Evolutionary conservation across 2,888 invertebrate species (phyloP).

Genomic region (Drosophila pegasa): DNA sequence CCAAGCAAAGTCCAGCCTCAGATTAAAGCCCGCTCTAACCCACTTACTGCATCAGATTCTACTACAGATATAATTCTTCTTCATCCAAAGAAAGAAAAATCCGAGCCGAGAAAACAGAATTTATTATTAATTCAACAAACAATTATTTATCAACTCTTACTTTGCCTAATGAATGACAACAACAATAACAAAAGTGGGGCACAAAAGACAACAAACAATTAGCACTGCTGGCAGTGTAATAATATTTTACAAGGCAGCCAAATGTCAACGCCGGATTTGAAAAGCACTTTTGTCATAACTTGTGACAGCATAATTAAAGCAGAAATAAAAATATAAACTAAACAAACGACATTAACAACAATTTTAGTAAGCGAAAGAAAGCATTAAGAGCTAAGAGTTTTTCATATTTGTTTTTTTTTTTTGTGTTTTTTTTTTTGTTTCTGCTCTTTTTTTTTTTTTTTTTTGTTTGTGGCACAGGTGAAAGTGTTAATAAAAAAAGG

Average conservation of each 20-base stretch:
- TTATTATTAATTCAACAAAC: neutral
- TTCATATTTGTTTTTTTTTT: conserved; percentile 43
- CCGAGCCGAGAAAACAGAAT: neutral
- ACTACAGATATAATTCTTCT: neutral
- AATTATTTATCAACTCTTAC: neutral
- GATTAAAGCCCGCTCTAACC: neutral
- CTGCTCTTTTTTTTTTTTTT: conserved; percentile 14
- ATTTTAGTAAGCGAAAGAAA: conserved; percentile 60
- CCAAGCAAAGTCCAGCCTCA: neutral
- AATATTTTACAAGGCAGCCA: conserved; percentile 16
- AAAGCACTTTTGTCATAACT: conserved; percentile 39
- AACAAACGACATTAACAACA: conserved; percentile 32
- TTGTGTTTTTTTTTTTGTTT: conserved; percentile 26
- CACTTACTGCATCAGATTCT: neutral
- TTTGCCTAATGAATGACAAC: conserved; percentile 3
- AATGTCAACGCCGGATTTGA: conserved; percentile 42
- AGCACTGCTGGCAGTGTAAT: conserved; percentile 44
- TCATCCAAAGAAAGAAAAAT: neutral
- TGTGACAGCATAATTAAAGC: conserved; percentile 34
- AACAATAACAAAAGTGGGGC: neutral
- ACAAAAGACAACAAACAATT: conserved; percentile 28
- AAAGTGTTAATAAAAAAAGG: conserved; percentile 62
- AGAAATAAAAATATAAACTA: conserved; percentile 9
- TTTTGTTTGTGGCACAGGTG: conserved; percentile 54
- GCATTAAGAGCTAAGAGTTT: conserved; percentile 55